A percentile compares a stretch with the other conserved stretches of the same genome.
phyloP scores from a whole-genome alignment of 2,113 vertebrate species.

The Hyaena hyaena region DNA sequence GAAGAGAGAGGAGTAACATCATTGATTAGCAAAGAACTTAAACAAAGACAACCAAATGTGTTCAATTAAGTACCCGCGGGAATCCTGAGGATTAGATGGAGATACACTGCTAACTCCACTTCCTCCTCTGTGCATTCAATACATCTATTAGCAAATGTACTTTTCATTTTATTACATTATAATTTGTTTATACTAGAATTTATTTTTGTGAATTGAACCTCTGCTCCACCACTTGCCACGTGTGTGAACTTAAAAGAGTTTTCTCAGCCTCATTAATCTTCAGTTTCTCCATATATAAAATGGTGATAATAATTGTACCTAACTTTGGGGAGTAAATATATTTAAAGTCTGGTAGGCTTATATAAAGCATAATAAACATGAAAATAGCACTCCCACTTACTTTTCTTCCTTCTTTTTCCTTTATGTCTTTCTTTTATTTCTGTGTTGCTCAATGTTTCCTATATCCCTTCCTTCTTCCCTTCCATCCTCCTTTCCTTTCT shows the following conservation, averaged over 20 bases:
- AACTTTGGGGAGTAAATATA: background rate
- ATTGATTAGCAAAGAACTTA: constrained; percentile 51
- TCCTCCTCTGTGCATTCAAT: background rate
- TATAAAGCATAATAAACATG: background rate
- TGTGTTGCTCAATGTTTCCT: background rate
- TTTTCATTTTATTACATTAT: background rate
- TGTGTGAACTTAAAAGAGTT: background rate
- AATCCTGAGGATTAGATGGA: background rate
- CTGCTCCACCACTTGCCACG: background rate
- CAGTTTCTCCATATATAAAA: background rate
- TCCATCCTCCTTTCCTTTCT: background rate
- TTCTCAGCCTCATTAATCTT: background rate
- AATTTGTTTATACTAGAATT: constrained; percentile 24
- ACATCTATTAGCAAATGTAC: background rate
- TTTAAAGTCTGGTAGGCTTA: background rate
- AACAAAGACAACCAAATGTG: background rate
- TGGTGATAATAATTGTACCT: background rate
- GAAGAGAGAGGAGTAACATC: background rate
- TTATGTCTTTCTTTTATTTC: background rate
- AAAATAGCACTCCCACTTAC: background rate
- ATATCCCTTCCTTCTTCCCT: background rate
- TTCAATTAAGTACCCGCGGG: background rate
- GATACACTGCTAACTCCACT: background rate
- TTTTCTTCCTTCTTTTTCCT: background rate
- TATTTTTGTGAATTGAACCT: background rate